A percentile compares a stretch with the other conserved stretches of the same genome.
These are phyloP conservation scores for Apodemia mormo DNA, from an alignment of 2,888 invertebrate genomes.

Conservation along the genomic window DNA sequence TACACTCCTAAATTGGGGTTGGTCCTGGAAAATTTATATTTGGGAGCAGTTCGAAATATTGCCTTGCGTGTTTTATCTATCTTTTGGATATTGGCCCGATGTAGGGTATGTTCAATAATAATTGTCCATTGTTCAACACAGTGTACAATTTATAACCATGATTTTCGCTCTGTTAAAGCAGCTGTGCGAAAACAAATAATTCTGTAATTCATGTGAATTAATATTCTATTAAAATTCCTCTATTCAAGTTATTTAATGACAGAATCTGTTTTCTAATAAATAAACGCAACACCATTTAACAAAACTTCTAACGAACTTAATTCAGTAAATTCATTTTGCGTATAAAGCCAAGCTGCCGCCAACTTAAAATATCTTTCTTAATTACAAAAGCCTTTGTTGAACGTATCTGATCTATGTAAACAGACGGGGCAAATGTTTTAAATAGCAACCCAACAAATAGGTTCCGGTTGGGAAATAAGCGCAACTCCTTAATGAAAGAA, in stretches of 20 bases:
- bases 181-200: slow-evolving; percentile 22
- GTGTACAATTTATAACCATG: slow-evolving; percentile 36
- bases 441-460: slow-evolving; percentile 79
- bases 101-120: slow-evolving; percentile 37
- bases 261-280: slow-evolving; percentile 41
- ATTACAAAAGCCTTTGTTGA: slow-evolving; percentile 82
- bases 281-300: slow-evolving; percentile 47
- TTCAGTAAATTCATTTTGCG: slow-evolving; percentile 77
- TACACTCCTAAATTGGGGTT: slow-evolving; percentile 81
- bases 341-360: slow-evolving; percentile 79
- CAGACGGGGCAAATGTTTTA: slow-evolving; percentile 79
- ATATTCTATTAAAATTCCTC: slow-evolving; percentile 31
- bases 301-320: slow-evolving; percentile 71
- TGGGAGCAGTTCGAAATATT: slow-evolving; percentile 64
- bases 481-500: slow-evolving; percentile 72
- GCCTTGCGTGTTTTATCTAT: slow-evolving; percentile 66
- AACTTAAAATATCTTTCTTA: slow-evolving; percentile 81
- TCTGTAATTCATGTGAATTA: slow-evolving; percentile 9
- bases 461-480: slow-evolving; percentile 75
- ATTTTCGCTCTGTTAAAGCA: slow-evolving; percentile 31
- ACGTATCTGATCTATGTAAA: slow-evolving; percentile 82
- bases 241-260: slow-evolving; percentile 32
- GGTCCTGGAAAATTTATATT: slow-evolving; percentile 74
- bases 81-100: slow-evolving; percentile 46
- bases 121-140: slow-evolving; percentile 39